Evolutionary conservation across 2,888 invertebrate genomes (phyloP).

Genomic region (Acrocera orbiculus): DNA sequence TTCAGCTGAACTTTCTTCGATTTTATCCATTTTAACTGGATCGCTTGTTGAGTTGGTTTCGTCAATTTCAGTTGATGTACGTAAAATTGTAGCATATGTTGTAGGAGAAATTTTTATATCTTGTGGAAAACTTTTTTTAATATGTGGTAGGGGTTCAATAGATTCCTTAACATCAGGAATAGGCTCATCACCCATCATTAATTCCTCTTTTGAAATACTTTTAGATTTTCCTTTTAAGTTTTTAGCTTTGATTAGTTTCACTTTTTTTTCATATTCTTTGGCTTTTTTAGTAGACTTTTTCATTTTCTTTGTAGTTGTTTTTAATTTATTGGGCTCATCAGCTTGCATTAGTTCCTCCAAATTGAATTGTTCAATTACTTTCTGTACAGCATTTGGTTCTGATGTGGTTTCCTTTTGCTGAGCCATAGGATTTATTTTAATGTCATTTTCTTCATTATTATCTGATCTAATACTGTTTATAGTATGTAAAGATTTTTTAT

Average conservation of each 20-base stretch:
- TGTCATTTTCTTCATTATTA: conserved; percentile 29
- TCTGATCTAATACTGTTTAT: conserved; percentile 27
- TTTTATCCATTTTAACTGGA: neutral
- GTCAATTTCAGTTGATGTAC: conserved; percentile 5
- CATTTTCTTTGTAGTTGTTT: neutral
- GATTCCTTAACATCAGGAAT: conserved; percentile 20
- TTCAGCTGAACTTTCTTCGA: conserved; percentile 3
- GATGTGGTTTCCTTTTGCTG: conserved; percentile 14
- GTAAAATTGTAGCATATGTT: conserved; percentile 9
- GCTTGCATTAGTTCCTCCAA: conserved; percentile 29
- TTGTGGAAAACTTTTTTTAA: conserved; percentile 23
- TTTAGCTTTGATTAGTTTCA: conserved; percentile 8
- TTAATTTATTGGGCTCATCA: conserved; percentile 17
- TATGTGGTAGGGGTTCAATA: conserved; percentile 25
- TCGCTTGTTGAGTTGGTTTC: neutral
- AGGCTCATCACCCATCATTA: conserved; percentile 31
- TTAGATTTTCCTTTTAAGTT: conserved; percentile 10
- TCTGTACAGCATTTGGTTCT: conserved; percentile 20
- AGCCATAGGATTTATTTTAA: conserved; percentile 19
- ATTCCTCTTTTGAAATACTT: conserved; percentile 18
- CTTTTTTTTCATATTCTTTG: conserved; percentile 20
- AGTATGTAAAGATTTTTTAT: conserved; percentile 27
- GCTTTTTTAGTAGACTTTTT: conserved; percentile 23
- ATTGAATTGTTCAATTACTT: conserved; percentile 22
- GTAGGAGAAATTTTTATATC: conserved; percentile 17